Evolutionary conservation across 2,797 vertebrate genomes (phyloP), one percentile per base, ranked within the genome.

Genomic region (Fistularia tabacaria): DNA sequence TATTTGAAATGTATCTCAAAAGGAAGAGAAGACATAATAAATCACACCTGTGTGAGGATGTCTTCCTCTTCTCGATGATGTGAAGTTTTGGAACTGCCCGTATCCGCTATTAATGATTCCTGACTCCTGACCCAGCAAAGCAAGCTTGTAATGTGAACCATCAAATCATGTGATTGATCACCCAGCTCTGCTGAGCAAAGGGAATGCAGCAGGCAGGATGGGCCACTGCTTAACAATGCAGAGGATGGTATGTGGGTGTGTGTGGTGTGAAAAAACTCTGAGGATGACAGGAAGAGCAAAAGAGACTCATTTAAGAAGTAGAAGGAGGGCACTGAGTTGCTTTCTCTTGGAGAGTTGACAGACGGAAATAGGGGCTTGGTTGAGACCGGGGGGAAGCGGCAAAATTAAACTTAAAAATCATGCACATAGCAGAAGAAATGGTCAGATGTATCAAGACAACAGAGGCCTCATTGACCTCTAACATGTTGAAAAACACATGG

Each of bases 101-200:
- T 81, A 83, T 82, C 61, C 76, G 66, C 71, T 46, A 48, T 73
- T 77, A 88, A 87, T 87, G 85, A 89, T 87, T 88, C 84, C 74
- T 77, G 64, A 71, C 63, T 81, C 58, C 75, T 86, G 88, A 90
- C 87, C 85, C 62, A 73, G 76, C 81, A 77, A 81, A 77, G 40
- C 72, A 81, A 81, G 74, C 79, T 86, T 83, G 83, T 89, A 88
- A 90, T 90, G 86, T 86, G 83, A 85, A 59, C 81, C 79, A 84
- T 85, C 77, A 82, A 73, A 79, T 80, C 63, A 74, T 73, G 74
- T 89, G 88, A 90, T 85, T 85, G 83, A 90, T 88, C 53, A 14
- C 59, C 80, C 59, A 41, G 38, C 59, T 3, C 54, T 9, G 54
- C 67, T 50, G 66, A 68, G 73, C 71, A 48, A 66, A 81, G 75